Evolutionary conservation across 2,888 invertebrate species (phyloP).

Genomic region (Mechanitis mazaeus): DNA sequence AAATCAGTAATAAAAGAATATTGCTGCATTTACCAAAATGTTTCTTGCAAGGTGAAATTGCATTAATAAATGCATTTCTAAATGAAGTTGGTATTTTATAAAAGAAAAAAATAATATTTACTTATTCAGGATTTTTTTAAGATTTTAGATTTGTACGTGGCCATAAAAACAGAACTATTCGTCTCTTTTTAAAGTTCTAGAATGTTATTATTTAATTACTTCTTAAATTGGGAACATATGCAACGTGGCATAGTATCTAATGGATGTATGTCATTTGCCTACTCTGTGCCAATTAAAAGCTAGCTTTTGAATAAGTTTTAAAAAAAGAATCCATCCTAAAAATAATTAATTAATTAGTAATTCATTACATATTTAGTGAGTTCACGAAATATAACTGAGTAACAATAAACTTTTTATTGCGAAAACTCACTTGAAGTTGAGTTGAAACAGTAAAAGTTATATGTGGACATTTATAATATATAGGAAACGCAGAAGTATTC

Average conservation of each 20-base stretch:
- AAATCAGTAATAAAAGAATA: conserved; percentile 1
- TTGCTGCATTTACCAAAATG: background rate
- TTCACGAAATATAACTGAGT: conserved; percentile 23
- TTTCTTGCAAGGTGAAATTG: background rate
- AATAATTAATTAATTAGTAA: conserved; percentile 14
- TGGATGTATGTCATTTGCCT: conserved; percentile 19
- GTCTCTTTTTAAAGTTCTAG: too few relatives aligned
- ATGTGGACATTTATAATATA: conserved; percentile 34
- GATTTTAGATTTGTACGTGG: background rate
- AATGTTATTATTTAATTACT: too few relatives aligned
- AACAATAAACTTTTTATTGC: conserved; percentile 25
- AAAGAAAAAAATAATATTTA: too few relatives aligned
- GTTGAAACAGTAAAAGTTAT: conserved; percentile 27
- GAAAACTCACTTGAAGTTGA: conserved; percentile 22
- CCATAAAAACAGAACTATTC: too few relatives aligned
- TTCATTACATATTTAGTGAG: conserved; percentile 22
- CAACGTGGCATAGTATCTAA: conserved; percentile 8
- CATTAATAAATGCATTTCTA: background rate
- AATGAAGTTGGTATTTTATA: too few relatives aligned
- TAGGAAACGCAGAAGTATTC: conserved; percentile 85
- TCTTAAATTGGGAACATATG: conserved; percentile 19
- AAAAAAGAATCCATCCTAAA: conserved; percentile 11
- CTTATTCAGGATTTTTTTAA: too few relatives aligned
- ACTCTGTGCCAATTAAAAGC: conserved; percentile 18
- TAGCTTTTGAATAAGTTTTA: conserved; percentile 10